Evolutionary conservation across 2,797 vertebrate genomes (phyloP).

Genomic region (Cirrhinus molitorella): DNA sequence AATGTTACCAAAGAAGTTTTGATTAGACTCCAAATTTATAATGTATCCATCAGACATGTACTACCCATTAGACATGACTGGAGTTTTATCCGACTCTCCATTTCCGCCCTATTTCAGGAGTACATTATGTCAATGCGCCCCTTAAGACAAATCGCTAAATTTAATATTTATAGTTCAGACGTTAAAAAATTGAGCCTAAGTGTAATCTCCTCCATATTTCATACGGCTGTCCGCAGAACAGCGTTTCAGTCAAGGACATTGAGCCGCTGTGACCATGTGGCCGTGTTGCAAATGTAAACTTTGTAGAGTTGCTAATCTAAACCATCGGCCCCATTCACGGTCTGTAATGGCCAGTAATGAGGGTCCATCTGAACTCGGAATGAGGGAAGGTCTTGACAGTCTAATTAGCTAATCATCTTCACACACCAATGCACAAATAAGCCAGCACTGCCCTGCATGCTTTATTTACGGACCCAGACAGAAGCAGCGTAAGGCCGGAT

Average conservation of each 20-base stretch:
- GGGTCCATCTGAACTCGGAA: conserved; percentile 38
- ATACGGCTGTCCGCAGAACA: conserved; percentile 26
- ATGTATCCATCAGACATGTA: background rate
- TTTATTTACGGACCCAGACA: conserved; percentile 42
- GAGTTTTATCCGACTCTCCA: background rate
- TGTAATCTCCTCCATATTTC: conserved; percentile 42
- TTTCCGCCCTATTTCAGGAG: background rate
- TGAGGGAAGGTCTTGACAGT: conserved; percentile 46
- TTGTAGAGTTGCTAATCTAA: conserved; percentile 10
- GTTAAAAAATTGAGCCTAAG: conserved; percentile 34
- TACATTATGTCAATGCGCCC: conserved; percentile 1
- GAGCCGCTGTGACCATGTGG: conserved; percentile 15
- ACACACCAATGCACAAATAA: conserved; percentile 54
- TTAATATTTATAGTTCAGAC: conserved; percentile 32
- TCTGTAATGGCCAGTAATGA: conserved; percentile 49
- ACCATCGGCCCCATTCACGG: conserved; percentile 30
- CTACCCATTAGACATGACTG: background rate
- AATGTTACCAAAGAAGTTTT: background rate
- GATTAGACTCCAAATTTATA: background rate
- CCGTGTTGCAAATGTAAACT: conserved; percentile 14
- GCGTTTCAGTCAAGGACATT: background rate
- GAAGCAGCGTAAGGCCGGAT: conserved; percentile 49
- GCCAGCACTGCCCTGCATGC: conserved; percentile 36
- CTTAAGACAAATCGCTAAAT: conserved; percentile 21
- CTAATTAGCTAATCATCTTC: conserved; percentile 51